Percentiles rank a stretch among this genome's conserved stretches.
phyloP scores from a whole-genome alignment of 1,140 invertebrate genomes.

The Magallana ariakensis region DNA sequence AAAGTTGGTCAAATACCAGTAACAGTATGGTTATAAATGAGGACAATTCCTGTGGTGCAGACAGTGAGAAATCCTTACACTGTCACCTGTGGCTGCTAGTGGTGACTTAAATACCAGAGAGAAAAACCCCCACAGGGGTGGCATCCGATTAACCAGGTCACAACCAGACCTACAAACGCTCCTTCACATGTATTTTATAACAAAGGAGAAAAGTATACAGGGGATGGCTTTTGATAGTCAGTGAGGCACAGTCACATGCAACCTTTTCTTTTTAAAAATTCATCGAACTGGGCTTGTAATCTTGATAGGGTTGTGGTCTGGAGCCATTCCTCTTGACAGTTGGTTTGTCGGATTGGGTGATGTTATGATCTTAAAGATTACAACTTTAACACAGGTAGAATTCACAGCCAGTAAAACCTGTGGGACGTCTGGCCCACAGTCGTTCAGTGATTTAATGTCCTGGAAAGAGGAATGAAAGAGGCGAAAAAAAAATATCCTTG shows the following conservation, averaged over 20 bases:
- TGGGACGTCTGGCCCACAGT: slow-evolving; percentile 1
- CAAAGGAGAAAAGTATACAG: neutral
- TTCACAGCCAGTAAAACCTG: slow-evolving; percentile 13
- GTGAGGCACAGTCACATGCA: slow-evolving; percentile 29
- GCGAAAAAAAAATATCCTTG: neutral
- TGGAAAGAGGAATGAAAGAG: neutral
- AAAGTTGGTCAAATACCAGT: neutral
- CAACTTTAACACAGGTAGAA: slow-evolving; percentile 2
- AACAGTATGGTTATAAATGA: neutral
- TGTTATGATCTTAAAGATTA: slow-evolving; percentile 28
- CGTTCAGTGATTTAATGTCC: slow-evolving; percentile 34
- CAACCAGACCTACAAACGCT: neutral
- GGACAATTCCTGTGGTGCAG: neutral
- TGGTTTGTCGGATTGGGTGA: slow-evolving; percentile 13
- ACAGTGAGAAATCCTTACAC: neutral
- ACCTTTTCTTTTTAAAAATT: slow-evolving; percentile 1
- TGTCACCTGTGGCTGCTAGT: neutral
- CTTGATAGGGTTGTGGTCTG: slow-evolving; percentile 6
- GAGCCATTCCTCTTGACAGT: neutral
- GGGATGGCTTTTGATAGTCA: neutral
- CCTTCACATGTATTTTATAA: neutral
- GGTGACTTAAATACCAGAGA: neutral
- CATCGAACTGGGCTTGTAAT: neutral
- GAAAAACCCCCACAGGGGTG: neutral
- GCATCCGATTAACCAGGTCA: neutral